Conservation (phyloP, 2,888 invertebrate species). For the Drosophila fulvimacula region DNA sequence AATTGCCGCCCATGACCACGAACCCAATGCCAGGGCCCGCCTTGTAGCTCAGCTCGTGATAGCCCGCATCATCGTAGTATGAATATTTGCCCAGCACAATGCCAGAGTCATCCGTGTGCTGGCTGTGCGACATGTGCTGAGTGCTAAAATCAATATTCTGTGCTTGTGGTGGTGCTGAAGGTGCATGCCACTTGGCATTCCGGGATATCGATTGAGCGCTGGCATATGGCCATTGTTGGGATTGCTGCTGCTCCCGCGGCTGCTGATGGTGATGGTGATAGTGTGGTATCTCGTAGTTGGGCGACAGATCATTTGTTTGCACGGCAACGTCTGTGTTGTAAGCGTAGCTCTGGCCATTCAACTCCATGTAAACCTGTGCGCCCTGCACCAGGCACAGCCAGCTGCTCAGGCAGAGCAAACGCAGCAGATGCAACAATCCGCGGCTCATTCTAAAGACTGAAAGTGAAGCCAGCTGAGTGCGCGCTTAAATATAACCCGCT, state of each 20-base stretch:
- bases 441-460: conserved; percentile 42
- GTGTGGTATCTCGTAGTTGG: conserved; percentile 50
- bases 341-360: conserved; percentile 83
- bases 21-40: conserved; percentile 91
- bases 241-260: background rate
- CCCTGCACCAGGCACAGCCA: conserved; percentile 11
- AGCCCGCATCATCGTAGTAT: conserved; percentile 89
- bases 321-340: conserved; percentile 83
- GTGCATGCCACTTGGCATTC: conserved; percentile 19
- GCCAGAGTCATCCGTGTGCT: conserved; percentile 79
- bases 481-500: conserved; percentile 10
- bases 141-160: conserved; percentile 79
- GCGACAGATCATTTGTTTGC: conserved; percentile 41
- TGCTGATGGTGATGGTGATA: background rate
- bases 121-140: conserved; percentile 78
- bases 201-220: background rate
- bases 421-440: conserved; percentile 15
- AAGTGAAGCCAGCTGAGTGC: background rate
- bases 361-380: conserved; percentile 83
- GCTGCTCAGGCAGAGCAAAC: conserved; percentile 12
- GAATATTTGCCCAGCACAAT: conserved; percentile 87
- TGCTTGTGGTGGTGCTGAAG: background rate
- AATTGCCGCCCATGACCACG: conserved; percentile 82
- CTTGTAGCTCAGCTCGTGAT: conserved; percentile 90
- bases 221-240: conserved; percentile 11